Percentiles rank a stretch among this genome's conserved stretches.
These are phyloP conservation scores for Phocoena phocoena DNA, from an alignment of 2,113 vertebrate genomes.

Conservation along the genomic window DNA sequence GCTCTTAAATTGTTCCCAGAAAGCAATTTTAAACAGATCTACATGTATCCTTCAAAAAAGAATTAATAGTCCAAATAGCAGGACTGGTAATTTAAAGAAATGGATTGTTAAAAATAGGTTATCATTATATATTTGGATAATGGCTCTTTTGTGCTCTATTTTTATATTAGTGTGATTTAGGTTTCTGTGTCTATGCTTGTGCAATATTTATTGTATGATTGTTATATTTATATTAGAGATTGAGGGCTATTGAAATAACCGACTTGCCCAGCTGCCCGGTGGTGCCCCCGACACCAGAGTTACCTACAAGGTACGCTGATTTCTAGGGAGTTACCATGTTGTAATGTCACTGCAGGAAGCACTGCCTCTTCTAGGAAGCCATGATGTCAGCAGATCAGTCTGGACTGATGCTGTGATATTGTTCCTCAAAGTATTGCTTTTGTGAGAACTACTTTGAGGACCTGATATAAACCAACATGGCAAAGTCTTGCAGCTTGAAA, in stretches of 20 bases:
- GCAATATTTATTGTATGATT: constrained; percentile 88
- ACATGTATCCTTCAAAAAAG: neutral
- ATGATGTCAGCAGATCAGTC: constrained; percentile 75
- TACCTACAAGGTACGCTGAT: constrained; percentile 89
- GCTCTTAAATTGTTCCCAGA: neutral
- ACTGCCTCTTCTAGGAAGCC: constrained; percentile 71
- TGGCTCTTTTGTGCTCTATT: constrained; percentile 54
- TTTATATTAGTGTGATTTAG: constrained; percentile 77
- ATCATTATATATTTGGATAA: neutral
- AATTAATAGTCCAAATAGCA: neutral
- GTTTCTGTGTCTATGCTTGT: constrained; percentile 81
- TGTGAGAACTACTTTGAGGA: constrained; percentile 73
- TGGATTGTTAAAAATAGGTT: constrained; percentile 11
- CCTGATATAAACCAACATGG: constrained; percentile 71
- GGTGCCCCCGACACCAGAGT: constrained; percentile 88
- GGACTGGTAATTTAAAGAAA: neutral
- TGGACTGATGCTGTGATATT: constrained; percentile 74
- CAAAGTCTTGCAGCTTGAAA: constrained; percentile 70
- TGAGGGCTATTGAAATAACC: constrained; percentile 91
- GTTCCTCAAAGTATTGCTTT: constrained; percentile 70
- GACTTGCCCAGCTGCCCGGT: constrained; percentile 90
- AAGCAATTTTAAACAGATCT: neutral
- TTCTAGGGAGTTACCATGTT: constrained; percentile 83
- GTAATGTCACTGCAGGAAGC: constrained; percentile 80
- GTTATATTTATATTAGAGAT: constrained; percentile 90